Evolutionary conservation across 2,888 invertebrate genomes (phyloP).

Genomic region (Tortrix viridana): DNA sequence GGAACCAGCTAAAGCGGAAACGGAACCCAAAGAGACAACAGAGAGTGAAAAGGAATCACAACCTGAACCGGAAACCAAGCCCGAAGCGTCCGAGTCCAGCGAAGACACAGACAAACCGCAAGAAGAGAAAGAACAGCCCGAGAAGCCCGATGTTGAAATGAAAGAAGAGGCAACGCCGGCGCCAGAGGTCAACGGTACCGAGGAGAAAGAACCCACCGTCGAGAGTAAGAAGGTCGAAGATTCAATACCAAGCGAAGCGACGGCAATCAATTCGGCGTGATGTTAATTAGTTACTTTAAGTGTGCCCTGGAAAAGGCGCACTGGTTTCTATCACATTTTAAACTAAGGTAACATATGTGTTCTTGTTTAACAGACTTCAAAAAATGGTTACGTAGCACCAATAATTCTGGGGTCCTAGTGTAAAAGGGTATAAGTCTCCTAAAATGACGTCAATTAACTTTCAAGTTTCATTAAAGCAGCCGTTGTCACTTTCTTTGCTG

Average conservation of each 20-base stretch:
- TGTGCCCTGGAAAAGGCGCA: neutral
- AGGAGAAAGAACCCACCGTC: slow-evolving; percentile 17
- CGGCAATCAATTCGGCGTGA: slow-evolving; percentile 66
- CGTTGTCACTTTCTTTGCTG: too few species aligned
- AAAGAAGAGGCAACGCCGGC: slow-evolving; percentile 47
- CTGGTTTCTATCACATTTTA: slow-evolving; percentile 9
- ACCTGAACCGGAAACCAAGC: slow-evolving; percentile 55
- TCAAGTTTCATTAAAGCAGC: too few species aligned
- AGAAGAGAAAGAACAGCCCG: slow-evolving; percentile 40
- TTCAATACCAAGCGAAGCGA: slow-evolving; percentile 49
- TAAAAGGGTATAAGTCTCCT: too few species aligned
- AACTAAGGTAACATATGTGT: neutral
- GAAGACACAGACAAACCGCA: slow-evolving; percentile 33
- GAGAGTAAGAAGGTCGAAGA: slow-evolving; percentile 55
- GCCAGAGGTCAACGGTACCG: slow-evolving; percentile 36
- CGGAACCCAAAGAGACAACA: slow-evolving; percentile 47
- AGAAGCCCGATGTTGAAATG: slow-evolving; percentile 47
- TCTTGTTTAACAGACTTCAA: too few species aligned
- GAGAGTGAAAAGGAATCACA: neutral
- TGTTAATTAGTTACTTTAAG: slow-evolving; percentile 43
- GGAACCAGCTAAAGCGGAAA: slow-evolving; percentile 46
- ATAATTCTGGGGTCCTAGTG: too few species aligned
- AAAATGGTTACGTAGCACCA: too few species aligned
- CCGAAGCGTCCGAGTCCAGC: neutral
- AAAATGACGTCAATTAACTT: too few species aligned